Evolutionary conservation across 2,797 vertebrate species (phyloP), one percentile per base, ranked within the genome.

Genomic region (Tangara arthus): DNA sequence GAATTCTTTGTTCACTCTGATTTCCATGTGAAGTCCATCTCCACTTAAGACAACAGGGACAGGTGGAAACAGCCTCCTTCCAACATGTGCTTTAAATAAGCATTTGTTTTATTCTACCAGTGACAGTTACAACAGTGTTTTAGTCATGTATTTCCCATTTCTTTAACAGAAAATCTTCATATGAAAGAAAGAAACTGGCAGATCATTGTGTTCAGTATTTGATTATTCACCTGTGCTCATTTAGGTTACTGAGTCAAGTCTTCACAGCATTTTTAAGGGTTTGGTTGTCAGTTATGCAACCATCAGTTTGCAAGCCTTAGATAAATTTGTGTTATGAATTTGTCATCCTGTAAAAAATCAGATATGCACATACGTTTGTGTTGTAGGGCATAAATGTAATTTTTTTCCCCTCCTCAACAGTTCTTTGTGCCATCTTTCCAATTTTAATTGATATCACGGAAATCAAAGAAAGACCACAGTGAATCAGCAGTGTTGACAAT

Each of bases 311-410:
- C 66, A 92, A 95, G 91, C 56, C 86, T 93, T 90, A 85, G 91
- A 77, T 83, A 95, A 92, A 96, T 97, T 97, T 96, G 95, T 18
- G 35, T 95, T 97, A 71, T 72, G 91, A 96, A 96, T 97, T 93
- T 96, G 57, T 93, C 95, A 96, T 94, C 89, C 55, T 77, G 86
- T 91, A 87, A 96, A 92, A 94, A 97, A 87, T 95, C 90, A 95
- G 93, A 97, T 96, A 85, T 95, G 90, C 70, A 93, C 59, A 95
- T 95, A 94, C 66, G 10, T 95, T 97, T 91, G 52, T 87, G 41
- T 96, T 96, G 90, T 92, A 94, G 76, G 56, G 92, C 77, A 94
- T 96, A 87, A 94, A 81, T 87, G 82, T 91, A 91, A 70, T 94
- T 95, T 80, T 80, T 56, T 64, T 87, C 64, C 44, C 53, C 69